Percentiles rank a stretch among this genome's conserved stretches.
phyloP scores from a whole-genome alignment of 2,113 vertebrate species.

The Melanerpes formicivorus region DNA sequence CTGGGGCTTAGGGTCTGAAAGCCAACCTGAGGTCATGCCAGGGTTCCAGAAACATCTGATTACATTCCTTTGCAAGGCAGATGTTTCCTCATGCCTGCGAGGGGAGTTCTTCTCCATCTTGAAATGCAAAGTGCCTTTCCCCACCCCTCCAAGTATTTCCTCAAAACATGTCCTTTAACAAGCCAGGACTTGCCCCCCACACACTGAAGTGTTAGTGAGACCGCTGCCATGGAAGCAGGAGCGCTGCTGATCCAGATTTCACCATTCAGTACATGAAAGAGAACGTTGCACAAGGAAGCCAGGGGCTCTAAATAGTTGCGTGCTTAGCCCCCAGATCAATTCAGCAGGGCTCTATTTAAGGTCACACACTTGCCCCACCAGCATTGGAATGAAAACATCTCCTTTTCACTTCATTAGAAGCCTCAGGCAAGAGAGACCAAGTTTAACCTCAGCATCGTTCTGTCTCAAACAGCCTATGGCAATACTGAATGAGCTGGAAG shows the following conservation, averaged over 20 bases:
- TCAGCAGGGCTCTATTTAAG: background rate
- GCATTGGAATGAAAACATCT: background rate
- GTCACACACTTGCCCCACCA: background rate
- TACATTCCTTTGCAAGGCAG: background rate
- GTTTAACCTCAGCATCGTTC: background rate
- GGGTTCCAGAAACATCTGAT: background rate
- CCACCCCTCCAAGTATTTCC: background rate
- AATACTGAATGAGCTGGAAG: background rate
- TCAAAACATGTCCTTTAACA: background rate
- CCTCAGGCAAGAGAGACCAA: conserved; percentile 1
- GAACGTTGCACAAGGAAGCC: background rate
- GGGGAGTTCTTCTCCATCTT: background rate
- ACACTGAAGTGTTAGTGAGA: background rate
- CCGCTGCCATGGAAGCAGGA: background rate
- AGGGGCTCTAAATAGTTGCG: background rate
- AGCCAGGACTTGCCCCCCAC: background rate
- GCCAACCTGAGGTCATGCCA: background rate
- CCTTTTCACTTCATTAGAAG: conserved; percentile 8
- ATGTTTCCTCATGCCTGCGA: background rate
- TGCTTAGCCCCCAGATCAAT: background rate
- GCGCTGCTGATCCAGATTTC: background rate
- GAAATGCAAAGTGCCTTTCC: background rate
- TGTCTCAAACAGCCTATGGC: background rate
- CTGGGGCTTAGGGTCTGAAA: background rate
- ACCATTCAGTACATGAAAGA: background rate